Evolutionary conservation across 2,888 invertebrate species (phyloP).

Genomic region (Neelides folsomi): DNA sequence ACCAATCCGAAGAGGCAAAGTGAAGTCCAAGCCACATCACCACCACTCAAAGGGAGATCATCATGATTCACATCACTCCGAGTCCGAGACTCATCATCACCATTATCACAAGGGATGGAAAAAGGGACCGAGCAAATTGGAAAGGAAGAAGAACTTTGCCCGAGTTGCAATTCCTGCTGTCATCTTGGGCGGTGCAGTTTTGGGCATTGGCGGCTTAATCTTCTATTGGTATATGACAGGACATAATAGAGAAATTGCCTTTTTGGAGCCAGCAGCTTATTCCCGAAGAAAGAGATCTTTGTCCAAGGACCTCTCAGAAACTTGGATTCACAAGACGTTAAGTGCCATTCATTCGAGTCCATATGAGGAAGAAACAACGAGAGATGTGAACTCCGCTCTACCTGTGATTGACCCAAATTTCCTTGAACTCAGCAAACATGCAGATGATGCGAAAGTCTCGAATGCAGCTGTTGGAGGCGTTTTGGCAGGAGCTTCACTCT

Average conservation of each 20-base stretch:
- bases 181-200: conserved; percentile 67
- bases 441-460: too few relatives aligned
- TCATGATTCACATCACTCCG: too few relatives aligned
- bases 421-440: too few relatives aligned
- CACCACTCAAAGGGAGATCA: conserved; percentile 5
- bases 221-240: conserved; percentile 46
- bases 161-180: conserved; percentile 57
- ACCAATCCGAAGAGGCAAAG: not conserved
- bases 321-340: too few relatives aligned
- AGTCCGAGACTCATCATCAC: not conserved
- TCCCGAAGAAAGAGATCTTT: conserved; percentile 13
- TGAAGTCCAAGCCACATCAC: conserved; percentile 5
- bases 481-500: too few relatives aligned
- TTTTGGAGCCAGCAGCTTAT: conserved; percentile 27
- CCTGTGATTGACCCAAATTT: too few relatives aligned
- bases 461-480: too few relatives aligned
- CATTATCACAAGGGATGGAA: not conserved
- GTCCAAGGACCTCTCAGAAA: too few relatives aligned
- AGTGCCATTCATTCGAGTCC: too few relatives aligned
- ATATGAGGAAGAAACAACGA: too few relatives aligned
- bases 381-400: too few relatives aligned
- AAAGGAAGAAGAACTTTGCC: conserved; percentile 30
- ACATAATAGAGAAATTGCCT: conserved; percentile 29
- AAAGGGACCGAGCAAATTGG: conserved; percentile 13
- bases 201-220: conserved; percentile 67